phyloP scores from a whole-genome alignment of 2,113 vertebrate species.

The Phrynosoma platyrhinos region DNA sequence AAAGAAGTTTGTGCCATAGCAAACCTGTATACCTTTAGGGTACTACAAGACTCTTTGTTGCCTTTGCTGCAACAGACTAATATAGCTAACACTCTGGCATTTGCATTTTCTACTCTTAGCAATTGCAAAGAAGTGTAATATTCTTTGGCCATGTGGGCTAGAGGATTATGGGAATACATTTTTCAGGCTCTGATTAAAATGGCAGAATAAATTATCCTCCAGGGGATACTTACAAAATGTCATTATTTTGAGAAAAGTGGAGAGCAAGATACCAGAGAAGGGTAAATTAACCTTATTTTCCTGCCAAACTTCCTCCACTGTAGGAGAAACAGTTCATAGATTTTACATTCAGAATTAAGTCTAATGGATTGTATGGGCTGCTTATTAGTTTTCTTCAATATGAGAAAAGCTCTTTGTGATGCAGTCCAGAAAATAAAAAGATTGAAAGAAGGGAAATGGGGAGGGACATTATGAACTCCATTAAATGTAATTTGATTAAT shows the following conservation, averaged over 20 bases:
- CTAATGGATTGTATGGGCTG: slow-evolving; percentile 47
- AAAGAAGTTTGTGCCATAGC: not conserved
- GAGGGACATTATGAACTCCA: slow-evolving; percentile 52
- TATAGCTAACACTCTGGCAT: not conserved
- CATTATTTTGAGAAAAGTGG: not conserved
- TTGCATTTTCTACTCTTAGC: not conserved
- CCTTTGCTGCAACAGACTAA: not conserved
- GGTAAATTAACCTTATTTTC: slow-evolving; percentile 3
- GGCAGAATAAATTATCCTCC: not conserved
- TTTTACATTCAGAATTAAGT: slow-evolving; percentile 46
- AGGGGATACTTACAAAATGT: not conserved
- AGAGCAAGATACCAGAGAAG: not conserved
- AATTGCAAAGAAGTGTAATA: not conserved
- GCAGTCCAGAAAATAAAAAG: slow-evolving; percentile 46
- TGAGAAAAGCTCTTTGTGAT: slow-evolving; percentile 47
- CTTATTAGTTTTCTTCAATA: slow-evolving; percentile 67
- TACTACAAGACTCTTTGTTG: not conserved
- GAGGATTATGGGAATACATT: not conserved
- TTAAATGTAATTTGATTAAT: slow-evolving; percentile 47
- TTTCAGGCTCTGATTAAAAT: not conserved
- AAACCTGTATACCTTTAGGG: not conserved
- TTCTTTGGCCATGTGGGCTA: not conserved
- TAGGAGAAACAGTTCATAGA: slow-evolving; percentile 3
- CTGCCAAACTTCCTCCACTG: rapidly evolving
- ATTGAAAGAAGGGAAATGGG: slow-evolving; percentile 41